phyloP scores from a whole-genome alignment of 2,797 vertebrate genomes.

The Ataeniobius toweri region DNA sequence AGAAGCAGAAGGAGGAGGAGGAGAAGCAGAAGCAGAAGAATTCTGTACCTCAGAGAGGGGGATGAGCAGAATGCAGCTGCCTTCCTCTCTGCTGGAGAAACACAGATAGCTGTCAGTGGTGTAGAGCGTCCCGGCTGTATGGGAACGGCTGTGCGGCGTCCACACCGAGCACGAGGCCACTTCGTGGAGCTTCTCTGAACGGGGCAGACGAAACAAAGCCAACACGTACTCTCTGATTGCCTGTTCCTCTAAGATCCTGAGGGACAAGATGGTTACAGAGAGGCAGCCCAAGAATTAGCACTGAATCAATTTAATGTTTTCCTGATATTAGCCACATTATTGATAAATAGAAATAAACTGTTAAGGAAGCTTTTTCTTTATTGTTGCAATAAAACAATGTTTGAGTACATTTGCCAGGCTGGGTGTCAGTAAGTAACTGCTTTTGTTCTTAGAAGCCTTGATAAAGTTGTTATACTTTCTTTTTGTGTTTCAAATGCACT shows the following conservation, averaged over 20 bases:
- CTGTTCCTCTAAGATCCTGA: conserved; percentile 91
- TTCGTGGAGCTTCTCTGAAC: conserved; percentile 84
- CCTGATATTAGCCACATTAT: accelerated
- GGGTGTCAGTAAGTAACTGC: not conserved
- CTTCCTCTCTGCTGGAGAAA: conserved; percentile 91
- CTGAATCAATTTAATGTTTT: not conserved
- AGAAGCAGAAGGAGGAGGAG: too few species aligned
- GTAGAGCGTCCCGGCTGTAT: conserved; percentile 89
- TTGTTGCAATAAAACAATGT: not conserved
- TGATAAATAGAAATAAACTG: not conserved
- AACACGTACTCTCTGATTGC: conserved; percentile 90
- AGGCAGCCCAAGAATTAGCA: not conserved
- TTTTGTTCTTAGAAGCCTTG: not conserved
- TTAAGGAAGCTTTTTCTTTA: not conserved
- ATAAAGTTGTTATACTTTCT: not conserved
- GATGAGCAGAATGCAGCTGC: conserved; percentile 87
- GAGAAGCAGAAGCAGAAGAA: not conserved
- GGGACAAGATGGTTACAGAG: not conserved
- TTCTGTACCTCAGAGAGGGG: conserved; percentile 88
- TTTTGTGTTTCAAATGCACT: too few species aligned
- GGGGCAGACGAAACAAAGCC: conserved; percentile 91
- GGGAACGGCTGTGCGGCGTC: conserved; percentile 94
- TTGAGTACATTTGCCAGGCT: not conserved
- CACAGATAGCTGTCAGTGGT: conserved; percentile 90
- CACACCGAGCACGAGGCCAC: conserved; percentile 88